Conservation (phyloP, 2,888 invertebrate species). For the Choristoneura rosaceana region DNA sequence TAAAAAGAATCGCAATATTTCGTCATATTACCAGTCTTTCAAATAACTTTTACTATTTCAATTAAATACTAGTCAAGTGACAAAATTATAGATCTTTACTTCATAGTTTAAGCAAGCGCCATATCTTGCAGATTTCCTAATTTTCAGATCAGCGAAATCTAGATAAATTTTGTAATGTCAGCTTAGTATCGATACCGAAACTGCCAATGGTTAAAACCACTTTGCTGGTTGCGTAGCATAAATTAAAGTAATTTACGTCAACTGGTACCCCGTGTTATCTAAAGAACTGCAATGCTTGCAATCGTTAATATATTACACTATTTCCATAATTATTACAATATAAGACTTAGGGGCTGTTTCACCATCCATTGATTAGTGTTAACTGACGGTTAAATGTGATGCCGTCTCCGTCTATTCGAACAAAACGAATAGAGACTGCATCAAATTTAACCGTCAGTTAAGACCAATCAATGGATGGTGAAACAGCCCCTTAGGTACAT, state of each 20-base stretch:
- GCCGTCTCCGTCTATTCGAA: too few relatives aligned
- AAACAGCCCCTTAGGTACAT: too few relatives aligned
- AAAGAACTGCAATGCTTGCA: not conserved
- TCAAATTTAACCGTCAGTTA: too few relatives aligned
- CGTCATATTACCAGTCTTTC: not conserved
- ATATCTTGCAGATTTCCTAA: not conserved
- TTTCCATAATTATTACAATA: not conserved
- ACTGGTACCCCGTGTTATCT: conserved; percentile 3
- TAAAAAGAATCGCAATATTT: not conserved
- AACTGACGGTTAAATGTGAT: too few relatives aligned
- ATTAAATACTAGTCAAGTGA: not conserved
- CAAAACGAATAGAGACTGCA: too few relatives aligned
- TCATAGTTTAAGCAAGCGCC: not conserved
- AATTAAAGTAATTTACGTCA: conserved; percentile 13
- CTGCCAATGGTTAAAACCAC: conserved; percentile 9
- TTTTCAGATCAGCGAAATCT: conserved; percentile 12
- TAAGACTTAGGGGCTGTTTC: too few relatives aligned
- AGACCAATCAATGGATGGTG: too few relatives aligned
- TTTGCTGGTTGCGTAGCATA: not conserved
- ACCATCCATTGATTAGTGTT: too few relatives aligned
- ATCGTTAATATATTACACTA: not conserved
- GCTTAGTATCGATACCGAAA: conserved; percentile 13
- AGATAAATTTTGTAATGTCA: conserved; percentile 16
- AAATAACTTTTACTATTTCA: not conserved
- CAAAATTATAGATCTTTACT: not conserved